phyloP scores from a whole-genome alignment of 2,888 invertebrate species.

The Folsomia candida region DNA sequence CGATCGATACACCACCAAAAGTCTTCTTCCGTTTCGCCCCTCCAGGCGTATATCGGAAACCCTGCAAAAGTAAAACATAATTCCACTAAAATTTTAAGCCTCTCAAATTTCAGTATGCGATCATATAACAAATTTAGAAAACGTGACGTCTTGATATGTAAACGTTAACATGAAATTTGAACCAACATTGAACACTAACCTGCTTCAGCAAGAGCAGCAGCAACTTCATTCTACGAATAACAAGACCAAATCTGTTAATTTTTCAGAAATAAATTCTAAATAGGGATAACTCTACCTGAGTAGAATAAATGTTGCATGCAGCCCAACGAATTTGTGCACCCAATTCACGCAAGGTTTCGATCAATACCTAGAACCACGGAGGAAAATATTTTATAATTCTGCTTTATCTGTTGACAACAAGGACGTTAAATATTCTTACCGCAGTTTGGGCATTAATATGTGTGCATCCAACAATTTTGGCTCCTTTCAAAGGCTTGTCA shows the following conservation, averaged over 20 bases:
- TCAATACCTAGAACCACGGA: slow-evolving; percentile 61
- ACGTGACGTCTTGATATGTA: not conserved
- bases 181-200: slow-evolving; percentile 49
- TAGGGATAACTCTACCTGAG: slow-evolving; percentile 65
- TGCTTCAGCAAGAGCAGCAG: slow-evolving; percentile 89
- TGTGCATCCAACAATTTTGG: slow-evolving; percentile 94
- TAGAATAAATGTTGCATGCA: slow-evolving; percentile 96
- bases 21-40: slow-evolving; percentile 94
- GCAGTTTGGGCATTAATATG: slow-evolving; percentile 99
- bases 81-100: no score
- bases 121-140: no score
- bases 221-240: slow-evolving; percentile 79
- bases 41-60: slow-evolving; percentile 91
- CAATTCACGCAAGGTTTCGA: slow-evolving; percentile 81
- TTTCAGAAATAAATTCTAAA: not conserved
- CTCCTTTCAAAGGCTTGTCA: slow-evolving; percentile 91
- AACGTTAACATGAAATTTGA: not conserved
- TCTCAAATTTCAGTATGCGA: no score
- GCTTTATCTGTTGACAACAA: not conserved
- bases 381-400: not conserved
- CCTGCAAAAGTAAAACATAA: slow-evolving; percentile 52
- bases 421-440: slow-evolving; percentile 56
- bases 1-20: slow-evolving; percentile 99
- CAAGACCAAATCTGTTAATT: not conserved
- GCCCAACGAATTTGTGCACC: slow-evolving; percentile 92